Conservation (phyloP, 2,113 vertebrate genomes). For the Polypterus senegalus region DNA sequence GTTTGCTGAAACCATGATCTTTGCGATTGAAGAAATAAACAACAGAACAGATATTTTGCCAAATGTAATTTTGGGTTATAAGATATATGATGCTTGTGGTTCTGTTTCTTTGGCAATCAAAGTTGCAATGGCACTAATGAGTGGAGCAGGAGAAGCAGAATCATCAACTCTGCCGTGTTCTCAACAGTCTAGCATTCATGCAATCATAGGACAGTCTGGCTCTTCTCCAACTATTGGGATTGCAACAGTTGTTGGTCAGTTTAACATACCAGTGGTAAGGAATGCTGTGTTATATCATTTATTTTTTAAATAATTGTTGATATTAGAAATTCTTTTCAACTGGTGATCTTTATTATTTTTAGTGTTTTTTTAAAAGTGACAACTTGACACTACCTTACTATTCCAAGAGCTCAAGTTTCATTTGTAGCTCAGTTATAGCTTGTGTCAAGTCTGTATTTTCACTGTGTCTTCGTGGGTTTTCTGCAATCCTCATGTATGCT, state of each 20-base stretch:
- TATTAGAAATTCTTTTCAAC: too few species aligned
- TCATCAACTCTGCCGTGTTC: slow-evolving; percentile 24
- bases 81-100: slow-evolving; percentile 54
- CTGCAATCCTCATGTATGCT: too few species aligned
- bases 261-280: slow-evolving; percentile 52
- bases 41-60: slow-evolving; percentile 32
- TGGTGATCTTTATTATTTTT: too few species aligned
- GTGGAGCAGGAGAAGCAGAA: slow-evolving; percentile 25
- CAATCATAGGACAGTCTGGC: slow-evolving; percentile 48
- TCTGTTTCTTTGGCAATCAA: slow-evolving; percentile 44
- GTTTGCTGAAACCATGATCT: slow-evolving; percentile 49
- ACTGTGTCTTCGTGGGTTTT: too few species aligned
- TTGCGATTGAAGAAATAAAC: slow-evolving; percentile 54
- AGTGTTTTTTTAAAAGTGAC: too few species aligned
- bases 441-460: too few species aligned
- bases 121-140: slow-evolving; percentile 40
- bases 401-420: too few species aligned
- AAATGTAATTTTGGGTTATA: slow-evolving; percentile 46
- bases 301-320: not conserved
- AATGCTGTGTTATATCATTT: not conserved
- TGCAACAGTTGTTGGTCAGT: slow-evolving; percentile 45
- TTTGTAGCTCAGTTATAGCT: too few species aligned
- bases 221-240: slow-evolving; percentile 51
- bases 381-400: too few species aligned
- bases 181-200: slow-evolving; percentile 31